Evolutionary conservation across 2,797 vertebrate genomes (phyloP).

Genomic region (Protonibea diacanthus): DNA sequence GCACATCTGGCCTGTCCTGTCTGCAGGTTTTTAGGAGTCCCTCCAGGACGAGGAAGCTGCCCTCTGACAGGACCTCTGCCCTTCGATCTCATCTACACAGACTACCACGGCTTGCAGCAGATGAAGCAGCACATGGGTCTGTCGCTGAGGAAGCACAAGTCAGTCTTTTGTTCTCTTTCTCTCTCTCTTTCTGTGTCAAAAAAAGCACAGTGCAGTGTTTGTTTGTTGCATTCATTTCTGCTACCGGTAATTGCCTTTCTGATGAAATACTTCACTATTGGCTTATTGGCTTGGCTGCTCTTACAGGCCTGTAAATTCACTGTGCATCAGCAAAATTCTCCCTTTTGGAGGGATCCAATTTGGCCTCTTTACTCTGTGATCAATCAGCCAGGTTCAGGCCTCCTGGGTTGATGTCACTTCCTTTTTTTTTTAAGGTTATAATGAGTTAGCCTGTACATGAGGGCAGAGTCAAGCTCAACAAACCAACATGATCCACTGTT

Average conservation of each 20-base stretch:
- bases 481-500: conserved; percentile 10
- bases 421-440: neutral
- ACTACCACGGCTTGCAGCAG: conserved; percentile 97
- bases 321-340: conserved; percentile 48
- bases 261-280: conserved; percentile 36
- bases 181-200: neutral
- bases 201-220: neutral
- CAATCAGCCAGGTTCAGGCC: conserved; percentile 30
- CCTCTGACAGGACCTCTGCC: conserved; percentile 92
- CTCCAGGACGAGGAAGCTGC: conserved; percentile 96
- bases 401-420: conserved; percentile 2
- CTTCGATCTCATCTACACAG: conserved; percentile 98
- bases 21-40: conserved; percentile 92
- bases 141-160: conserved; percentile 90
- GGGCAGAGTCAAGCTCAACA: conserved; percentile 5
- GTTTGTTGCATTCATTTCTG: conserved; percentile 4
- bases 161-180: conserved; percentile 38
- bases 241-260: conserved; percentile 40
- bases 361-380: conserved; percentile 43
- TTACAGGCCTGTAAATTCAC: conserved; percentile 11
- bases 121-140: conserved; percentile 99
- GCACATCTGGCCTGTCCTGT: conserved; percentile 18
- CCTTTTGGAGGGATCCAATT: conserved; percentile 19
- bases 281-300: conserved; percentile 37
- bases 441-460: neutral